Evolutionary conservation across 2,113 vertebrate species (phyloP).

Genomic region (Pteropus alecto): DNA sequence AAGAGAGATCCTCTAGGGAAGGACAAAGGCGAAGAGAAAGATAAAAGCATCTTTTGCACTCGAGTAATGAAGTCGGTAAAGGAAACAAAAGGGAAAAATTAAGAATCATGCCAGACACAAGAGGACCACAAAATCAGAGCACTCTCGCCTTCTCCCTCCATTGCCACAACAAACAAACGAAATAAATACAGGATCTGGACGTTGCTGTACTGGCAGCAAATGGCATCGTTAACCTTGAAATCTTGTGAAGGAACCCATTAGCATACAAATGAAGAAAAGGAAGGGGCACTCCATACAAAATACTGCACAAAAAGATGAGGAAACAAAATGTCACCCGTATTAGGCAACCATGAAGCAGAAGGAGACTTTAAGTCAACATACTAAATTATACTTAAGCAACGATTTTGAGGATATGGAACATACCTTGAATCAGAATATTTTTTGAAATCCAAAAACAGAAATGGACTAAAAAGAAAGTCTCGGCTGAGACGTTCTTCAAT

Average conservation of each 20-base stretch:
- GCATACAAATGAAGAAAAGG: no score
- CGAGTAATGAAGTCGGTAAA: no score
- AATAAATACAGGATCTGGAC: no score
- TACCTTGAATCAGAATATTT: neutral
- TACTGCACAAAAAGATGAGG: neutral
- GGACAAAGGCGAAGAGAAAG: neutral
- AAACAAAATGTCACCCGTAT: neutral
- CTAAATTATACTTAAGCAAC: neutral
- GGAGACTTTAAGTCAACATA: neutral
- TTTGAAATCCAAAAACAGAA: neutral
- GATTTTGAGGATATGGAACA: neutral
- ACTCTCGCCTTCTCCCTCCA: no score
- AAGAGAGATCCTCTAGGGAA: neutral
- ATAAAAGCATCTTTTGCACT: no score
- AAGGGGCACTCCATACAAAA: neutral
- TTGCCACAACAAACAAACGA: no score
- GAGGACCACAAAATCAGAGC: no score
- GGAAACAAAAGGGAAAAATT: no score
- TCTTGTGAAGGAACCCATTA: no score
- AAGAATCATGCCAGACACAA: no score
- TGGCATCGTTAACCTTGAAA: no score
- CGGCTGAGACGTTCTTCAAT: neutral
- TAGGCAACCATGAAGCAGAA: neutral
- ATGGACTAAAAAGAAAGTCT: neutral
- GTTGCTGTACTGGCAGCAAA: no score